Conservation (phyloP, 2,888 invertebrate species). For the Ctena decussata region DNA sequence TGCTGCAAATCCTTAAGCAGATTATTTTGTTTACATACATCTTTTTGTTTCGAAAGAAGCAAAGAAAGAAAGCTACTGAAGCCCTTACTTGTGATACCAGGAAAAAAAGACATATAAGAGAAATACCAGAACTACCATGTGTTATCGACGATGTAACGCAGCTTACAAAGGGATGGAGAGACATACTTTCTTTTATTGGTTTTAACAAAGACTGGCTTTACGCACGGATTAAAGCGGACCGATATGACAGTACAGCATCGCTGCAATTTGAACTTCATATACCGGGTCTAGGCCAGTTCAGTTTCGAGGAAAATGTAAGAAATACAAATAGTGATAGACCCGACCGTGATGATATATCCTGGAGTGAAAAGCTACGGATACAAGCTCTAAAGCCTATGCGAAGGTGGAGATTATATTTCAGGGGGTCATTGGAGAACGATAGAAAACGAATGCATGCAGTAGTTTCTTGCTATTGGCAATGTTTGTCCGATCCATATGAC, state of each 20-base stretch:
- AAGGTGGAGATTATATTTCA: background rate
- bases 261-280: background rate
- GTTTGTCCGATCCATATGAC: background rate
- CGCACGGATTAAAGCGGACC: background rate
- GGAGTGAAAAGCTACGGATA: background rate
- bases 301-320: background rate
- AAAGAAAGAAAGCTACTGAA: background rate
- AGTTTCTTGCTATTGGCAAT: background rate
- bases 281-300: background rate
- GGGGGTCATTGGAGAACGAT: too few relatives aligned
- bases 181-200: background rate
- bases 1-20: background rate
- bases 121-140: background rate
- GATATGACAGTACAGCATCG: too few relatives aligned
- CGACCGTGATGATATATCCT: background rate
- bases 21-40: background rate
- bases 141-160: background rate
- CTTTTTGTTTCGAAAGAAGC: background rate
- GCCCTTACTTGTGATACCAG: background rate
- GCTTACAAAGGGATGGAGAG: background rate
- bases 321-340: background rate
- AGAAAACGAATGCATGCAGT: background rate
- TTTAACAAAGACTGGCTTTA: background rate
- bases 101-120: background rate
- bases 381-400: background rate